A percentile compares a stretch with the other conserved stretches of the same genome.
Evolutionary conservation across 2,888 invertebrate species (phyloP).

Genomic region (Itoplectis maculator): DNA sequence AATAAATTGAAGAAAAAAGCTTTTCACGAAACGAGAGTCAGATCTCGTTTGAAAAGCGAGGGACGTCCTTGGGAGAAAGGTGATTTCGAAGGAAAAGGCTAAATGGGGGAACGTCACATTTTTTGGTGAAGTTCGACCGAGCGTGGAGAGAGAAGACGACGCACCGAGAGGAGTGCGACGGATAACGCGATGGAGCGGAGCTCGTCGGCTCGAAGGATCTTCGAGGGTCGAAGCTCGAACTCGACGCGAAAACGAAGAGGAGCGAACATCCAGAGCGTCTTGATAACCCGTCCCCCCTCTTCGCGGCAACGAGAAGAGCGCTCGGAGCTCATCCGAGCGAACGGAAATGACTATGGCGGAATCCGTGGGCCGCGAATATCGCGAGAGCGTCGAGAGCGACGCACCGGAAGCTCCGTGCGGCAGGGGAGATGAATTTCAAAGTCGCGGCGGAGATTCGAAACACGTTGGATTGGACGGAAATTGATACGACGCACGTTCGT

Average conservation of each 20-base stretch:
- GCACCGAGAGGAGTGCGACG: not conserved
- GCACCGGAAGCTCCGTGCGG: not conserved
- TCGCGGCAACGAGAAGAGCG: not conserved
- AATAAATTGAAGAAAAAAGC: not conserved
- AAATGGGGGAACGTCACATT: slow-evolving; percentile 5
- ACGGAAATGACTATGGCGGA: slow-evolving; percentile 8
- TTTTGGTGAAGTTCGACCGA: not conserved
- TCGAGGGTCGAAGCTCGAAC: not conserved
- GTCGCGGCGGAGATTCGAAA: slow-evolving; percentile 1
- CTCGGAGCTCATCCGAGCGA: not conserved
- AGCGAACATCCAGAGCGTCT: not conserved
- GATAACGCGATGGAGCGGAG: not conserved
- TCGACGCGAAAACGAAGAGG: not conserved
- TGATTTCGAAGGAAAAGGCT: not conserved
- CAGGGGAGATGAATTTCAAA: not conserved
- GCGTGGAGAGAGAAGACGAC: not conserved
- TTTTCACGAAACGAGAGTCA: not conserved
- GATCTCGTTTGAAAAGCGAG: not conserved
- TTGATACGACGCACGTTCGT: not conserved
- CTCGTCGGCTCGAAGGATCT: not conserved
- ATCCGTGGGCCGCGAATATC: not conserved
- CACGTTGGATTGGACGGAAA: not conserved
- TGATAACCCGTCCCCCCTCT: slow-evolving; percentile 5
- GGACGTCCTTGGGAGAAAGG: not conserved
- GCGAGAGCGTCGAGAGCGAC: not conserved